Percentiles rank a stretch among this genome's conserved stretches.
Conservation (phyloP, 1,140 invertebrate species). For the Trachymyrmex septentrionalis region DNA sequence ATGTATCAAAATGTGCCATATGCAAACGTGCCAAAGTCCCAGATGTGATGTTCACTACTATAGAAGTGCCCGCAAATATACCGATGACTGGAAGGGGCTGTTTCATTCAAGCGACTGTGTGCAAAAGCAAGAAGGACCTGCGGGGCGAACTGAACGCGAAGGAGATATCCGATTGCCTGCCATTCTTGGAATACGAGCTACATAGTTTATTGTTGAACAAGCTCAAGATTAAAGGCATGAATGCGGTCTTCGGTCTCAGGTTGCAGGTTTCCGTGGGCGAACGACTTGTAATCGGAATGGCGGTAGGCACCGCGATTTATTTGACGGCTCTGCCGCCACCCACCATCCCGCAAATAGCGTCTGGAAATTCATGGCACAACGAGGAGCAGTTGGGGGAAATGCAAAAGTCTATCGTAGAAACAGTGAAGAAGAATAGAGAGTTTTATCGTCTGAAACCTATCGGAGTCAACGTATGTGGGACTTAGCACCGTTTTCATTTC, state of each 20-base stretch:
- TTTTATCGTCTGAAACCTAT: constrained; percentile 89
- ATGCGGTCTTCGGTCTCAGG: constrained; percentile 95
- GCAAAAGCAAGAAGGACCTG: constrained; percentile 92
- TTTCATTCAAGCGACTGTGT: constrained; percentile 93
- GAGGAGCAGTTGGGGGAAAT: constrained; percentile 89
- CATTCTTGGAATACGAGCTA: constrained; percentile 98
- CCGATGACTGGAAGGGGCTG: constrained; percentile 91
- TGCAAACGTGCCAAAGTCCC: constrained; percentile 94
- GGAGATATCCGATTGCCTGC: constrained; percentile 96
- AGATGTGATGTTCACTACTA: constrained; percentile 95
- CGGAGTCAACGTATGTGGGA: constrained; percentile 76
- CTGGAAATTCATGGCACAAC: constrained; percentile 89
- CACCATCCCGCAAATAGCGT: constrained; percentile 89
- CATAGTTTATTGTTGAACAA: constrained; percentile 97
- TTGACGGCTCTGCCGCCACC: constrained; percentile 92
- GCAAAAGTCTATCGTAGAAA: constrained; percentile 89
- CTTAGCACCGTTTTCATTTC: constrained; percentile 35
- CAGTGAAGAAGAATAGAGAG: constrained; percentile 90
- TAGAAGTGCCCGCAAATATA: constrained; percentile 93
- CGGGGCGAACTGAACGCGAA: constrained; percentile 96
- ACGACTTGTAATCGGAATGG: constrained; percentile 94
- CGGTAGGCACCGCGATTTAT: constrained; percentile 95
- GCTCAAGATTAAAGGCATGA: constrained; percentile 97
- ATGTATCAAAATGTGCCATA: constrained; percentile 86
- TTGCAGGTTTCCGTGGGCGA: constrained; percentile 96